Conservation (phyloP, 2,888 invertebrate genomes). For the Biston betularia region DNA sequence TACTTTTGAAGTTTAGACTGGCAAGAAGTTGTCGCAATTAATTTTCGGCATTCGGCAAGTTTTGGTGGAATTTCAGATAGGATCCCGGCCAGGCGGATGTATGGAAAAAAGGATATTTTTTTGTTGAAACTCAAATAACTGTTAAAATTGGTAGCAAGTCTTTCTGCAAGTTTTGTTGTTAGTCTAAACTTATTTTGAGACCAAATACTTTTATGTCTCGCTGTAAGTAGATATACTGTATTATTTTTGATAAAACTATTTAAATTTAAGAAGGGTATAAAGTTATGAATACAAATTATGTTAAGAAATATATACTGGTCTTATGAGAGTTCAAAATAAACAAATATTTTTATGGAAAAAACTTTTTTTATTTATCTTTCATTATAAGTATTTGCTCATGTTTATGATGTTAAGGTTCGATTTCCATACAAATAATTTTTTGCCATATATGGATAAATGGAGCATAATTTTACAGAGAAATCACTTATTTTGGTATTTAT, state of each 20-base stretch:
- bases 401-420: no score
- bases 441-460: no score
- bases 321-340: not conserved
- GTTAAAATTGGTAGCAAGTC: no score
- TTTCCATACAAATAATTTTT: no score
- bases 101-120: no score
- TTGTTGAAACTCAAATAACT: no score
- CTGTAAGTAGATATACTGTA: conserved; percentile 5
- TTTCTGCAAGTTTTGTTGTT: conserved; percentile 4
- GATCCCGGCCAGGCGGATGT: no score
- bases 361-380: no score
- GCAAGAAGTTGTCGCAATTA: conserved; percentile 1
- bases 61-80: no score
- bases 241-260: conserved; percentile 8
- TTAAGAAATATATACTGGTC: conserved; percentile 9
- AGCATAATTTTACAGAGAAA: no score
- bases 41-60: not conserved
- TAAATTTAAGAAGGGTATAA: conserved; percentile 21
- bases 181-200: conserved; percentile 11
- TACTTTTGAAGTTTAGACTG: conserved; percentile 5
- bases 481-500: no score
- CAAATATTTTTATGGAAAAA: not conserved
- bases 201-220: conserved; percentile 22
- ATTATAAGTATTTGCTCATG: no score
- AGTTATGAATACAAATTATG: conserved; percentile 2